Percentiles rank a stretch among this genome's conserved stretches.
phyloP scores from a whole-genome alignment of 2,888 invertebrate genomes.

The Morpho helenor region DNA sequence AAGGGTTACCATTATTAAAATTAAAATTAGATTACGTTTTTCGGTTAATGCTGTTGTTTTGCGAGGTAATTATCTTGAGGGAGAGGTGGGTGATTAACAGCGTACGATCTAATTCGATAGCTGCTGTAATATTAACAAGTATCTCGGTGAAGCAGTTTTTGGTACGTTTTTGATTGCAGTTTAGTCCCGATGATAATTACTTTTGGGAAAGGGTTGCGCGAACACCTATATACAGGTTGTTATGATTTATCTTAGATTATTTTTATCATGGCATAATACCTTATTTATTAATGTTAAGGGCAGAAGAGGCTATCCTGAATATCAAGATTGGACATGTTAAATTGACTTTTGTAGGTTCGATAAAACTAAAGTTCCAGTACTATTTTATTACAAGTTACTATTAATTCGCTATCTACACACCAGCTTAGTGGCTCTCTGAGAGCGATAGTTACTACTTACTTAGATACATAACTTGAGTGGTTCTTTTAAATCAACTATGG shows the following conservation, averaged over 20 bases:
- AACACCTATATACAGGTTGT: slow-evolving; percentile 39
- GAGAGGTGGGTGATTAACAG: slow-evolving; percentile 46
- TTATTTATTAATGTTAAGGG: too few species aligned
- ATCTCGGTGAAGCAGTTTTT: slow-evolving; percentile 69
- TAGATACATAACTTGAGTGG: too few species aligned
- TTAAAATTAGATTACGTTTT: slow-evolving; percentile 72
- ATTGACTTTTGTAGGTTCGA: too few species aligned
- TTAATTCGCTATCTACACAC: too few species aligned
- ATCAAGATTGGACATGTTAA: too few species aligned
- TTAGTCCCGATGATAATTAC: slow-evolving; percentile 72
- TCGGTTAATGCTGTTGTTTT: slow-evolving; percentile 60
- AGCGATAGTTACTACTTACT: too few species aligned
- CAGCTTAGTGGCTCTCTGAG: too few species aligned
- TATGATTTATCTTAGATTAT: background rate
- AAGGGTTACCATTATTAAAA: slow-evolving; percentile 65
- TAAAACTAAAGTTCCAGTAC: too few species aligned
- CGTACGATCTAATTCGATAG: slow-evolving; percentile 64
- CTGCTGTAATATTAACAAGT: slow-evolving; percentile 66
- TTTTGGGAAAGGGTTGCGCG: slow-evolving; percentile 68
- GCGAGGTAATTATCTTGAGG: slow-evolving; percentile 59
- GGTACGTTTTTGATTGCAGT: slow-evolving; percentile 74
- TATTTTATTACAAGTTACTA: too few species aligned
- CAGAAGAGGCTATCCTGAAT: too few species aligned
- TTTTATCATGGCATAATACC: too few species aligned
- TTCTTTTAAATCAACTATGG: too few species aligned